phyloP scores from a whole-genome alignment of 2,797 vertebrate genomes.

The Crenichthys baileyi region DNA sequence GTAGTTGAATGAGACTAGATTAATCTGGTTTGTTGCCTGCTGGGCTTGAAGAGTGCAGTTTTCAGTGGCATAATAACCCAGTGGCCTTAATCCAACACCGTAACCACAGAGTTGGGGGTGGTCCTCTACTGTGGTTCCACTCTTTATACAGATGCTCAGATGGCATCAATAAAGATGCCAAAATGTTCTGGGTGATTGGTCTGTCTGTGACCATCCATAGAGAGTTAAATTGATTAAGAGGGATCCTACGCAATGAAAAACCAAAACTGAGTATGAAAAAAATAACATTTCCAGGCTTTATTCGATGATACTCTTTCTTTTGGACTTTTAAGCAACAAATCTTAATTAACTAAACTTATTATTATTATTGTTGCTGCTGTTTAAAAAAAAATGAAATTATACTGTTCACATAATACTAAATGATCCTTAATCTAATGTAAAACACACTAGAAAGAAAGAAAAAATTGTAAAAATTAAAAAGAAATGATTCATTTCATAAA shows the following conservation, averaged over 20 bases:
- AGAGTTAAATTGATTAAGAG: background rate
- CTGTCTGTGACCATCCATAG: background rate
- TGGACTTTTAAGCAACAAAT: background rate
- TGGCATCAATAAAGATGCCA: slow-evolving; percentile 10
- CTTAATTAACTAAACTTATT: background rate
- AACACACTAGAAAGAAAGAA: background rate
- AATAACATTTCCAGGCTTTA: background rate
- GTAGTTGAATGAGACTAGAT: slow-evolving; percentile 43
- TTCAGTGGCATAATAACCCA: slow-evolving; percentile 74
- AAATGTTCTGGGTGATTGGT: slow-evolving; percentile 1
- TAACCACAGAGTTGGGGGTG: slow-evolving; percentile 35
- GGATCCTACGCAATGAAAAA: background rate
- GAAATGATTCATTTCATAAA: background rate
- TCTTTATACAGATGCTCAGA: slow-evolving; percentile 22
- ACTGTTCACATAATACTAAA: background rate
- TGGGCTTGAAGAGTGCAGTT: slow-evolving; percentile 53
- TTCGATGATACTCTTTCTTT: background rate
- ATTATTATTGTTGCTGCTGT: background rate
- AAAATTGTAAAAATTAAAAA: background rate
- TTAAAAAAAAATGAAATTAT: background rate
- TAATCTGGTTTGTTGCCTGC: slow-evolving; percentile 61
- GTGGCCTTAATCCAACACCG: slow-evolving; percentile 75
- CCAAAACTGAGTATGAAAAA: background rate
- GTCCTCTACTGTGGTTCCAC: slow-evolving; percentile 42
- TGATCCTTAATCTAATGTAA: background rate